Evolutionary conservation across 2,888 invertebrate species (phyloP), one percentile per base, ranked within the genome.

Genomic region (Ommatoiulus sabulosus): DNA sequence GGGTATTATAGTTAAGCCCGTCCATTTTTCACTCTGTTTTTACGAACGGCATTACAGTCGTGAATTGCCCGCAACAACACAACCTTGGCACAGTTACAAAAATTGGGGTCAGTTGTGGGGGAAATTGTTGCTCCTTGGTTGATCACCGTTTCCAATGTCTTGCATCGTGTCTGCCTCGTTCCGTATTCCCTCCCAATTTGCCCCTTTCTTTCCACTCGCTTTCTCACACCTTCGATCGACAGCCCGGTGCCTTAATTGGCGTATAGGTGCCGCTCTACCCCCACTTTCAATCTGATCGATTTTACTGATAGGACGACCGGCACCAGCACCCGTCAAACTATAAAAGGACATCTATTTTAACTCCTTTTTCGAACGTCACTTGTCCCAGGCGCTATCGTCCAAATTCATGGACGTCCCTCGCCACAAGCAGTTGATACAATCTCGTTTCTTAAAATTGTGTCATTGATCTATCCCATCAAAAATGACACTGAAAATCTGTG

Each of bases 51-150:
- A 57, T 57, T 57, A 57, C 57, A 12, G 20, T 63, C 63, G 63
- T 63, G 63, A 63, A 63, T 63, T 63, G 63, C 20, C 63, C 5
- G 20, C 63, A 63, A 63, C 63, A 63, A 63, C 63, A 17, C 85
- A 85, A 85, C 85, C 85, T 85, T 85, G 85, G 85, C 85, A 85
- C 85, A 85, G 85, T 85, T 85, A 44, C 44, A 85, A 43, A 44
- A 85, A 85, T 44, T 85, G 85, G 44, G 85, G 85, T 85, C 85
- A 85, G 85, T 85, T 85, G n/a, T 63, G 63, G 63, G 48, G 63
- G 63, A 63, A 63, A 63, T 63, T 63, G 63, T 63, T 63, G 63
- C 63, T 63, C 63, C 63, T 20, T 63, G 63, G 63, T 63, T 63
- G 63, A 63, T 63, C 63, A 63, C 63, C 63, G 20, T 63, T 57